phyloP scores from a whole-genome alignment of 2,888 invertebrate species.

The Achlya flavicornis region DNA sequence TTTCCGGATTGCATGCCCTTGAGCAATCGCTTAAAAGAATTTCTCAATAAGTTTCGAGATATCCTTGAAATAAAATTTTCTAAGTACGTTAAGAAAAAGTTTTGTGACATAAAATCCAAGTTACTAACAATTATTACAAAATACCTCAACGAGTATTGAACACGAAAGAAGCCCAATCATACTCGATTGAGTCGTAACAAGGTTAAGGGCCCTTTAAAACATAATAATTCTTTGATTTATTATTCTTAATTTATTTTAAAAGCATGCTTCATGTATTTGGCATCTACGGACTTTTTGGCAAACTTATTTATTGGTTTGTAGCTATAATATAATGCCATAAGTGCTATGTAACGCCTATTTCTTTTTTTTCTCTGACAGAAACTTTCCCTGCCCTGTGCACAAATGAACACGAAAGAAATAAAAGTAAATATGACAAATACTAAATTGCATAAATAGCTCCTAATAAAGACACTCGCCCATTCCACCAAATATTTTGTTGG shows the following conservation, averaged over 20 bases:
- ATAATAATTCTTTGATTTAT: background rate
- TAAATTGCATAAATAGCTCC: slow-evolving; percentile 14
- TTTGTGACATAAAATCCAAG: background rate
- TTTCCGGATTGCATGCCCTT: background rate
- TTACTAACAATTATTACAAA: background rate
- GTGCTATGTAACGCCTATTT: too few species aligned
- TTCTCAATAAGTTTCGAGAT: background rate
- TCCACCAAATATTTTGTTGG: slow-evolving; percentile 7
- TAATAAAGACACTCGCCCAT: slow-evolving; percentile 10
- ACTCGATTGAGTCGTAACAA: background rate
- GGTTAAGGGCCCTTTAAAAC: background rate
- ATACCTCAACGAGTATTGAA: background rate
- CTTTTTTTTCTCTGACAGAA: too few species aligned
- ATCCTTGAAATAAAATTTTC: background rate
- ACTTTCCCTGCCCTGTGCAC: too few species aligned
- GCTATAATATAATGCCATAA: too few species aligned
- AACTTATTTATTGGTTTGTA: too few species aligned
- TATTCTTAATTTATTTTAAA: too few species aligned
- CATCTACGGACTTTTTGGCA: too few species aligned
- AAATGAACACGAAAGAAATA: slow-evolving; percentile 1
- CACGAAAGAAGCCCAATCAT: background rate
- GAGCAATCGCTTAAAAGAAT: background rate
- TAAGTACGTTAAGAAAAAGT: background rate
- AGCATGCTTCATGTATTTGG: too few species aligned
- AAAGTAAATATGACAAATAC: slow-evolving; percentile 17